These are phyloP conservation scores for Epizoanthus scotinus DNA, from an alignment of 92 coral and sea anemone genomes.

Conservation along the genomic window DNA sequence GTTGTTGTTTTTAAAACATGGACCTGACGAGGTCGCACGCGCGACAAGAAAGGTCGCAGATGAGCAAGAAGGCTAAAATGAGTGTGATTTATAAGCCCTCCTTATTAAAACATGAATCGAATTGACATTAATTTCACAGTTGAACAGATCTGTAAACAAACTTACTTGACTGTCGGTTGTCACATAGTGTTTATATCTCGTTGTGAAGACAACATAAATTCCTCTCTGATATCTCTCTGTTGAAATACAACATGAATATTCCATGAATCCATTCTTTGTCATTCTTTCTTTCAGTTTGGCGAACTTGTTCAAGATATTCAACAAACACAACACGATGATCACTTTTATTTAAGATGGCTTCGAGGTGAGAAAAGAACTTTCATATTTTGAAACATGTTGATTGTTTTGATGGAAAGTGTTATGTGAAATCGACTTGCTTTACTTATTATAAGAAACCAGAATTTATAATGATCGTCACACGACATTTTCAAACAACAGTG, in stretches of 20 bases:
- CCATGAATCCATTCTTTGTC: not conserved
- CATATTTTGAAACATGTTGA: too few relatives aligned
- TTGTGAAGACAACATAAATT: not conserved
- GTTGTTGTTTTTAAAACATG: too few relatives aligned
- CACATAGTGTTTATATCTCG: not conserved
- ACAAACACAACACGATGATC: constrained; percentile 65
- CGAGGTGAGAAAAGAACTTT: constrained; percentile 56
- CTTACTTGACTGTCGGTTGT: not conserved
- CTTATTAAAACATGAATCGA: not conserved
- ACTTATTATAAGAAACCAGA: too few relatives aligned
- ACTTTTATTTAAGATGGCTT: constrained; percentile 77
- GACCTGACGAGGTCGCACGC: too few relatives aligned
- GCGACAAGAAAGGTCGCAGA: too few relatives aligned
- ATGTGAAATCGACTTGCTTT: too few relatives aligned
- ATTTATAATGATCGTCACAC: too few relatives aligned
- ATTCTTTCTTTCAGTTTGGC: constrained; percentile 52
- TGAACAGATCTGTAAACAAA: not conserved
- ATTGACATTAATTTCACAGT: not conserved
- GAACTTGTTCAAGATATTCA: constrained; percentile 55
- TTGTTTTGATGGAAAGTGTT: not conserved
- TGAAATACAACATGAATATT: not conserved
- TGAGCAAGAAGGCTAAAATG: too few relatives aligned
- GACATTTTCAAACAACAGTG: too few relatives aligned
- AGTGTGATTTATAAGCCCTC: too few relatives aligned
- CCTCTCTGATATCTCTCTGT: not conserved